These are phyloP conservation scores for Metaphire vulgaris DNA, from an alignment of 1,140 invertebrate genomes.

Conservation along the genomic window DNA sequence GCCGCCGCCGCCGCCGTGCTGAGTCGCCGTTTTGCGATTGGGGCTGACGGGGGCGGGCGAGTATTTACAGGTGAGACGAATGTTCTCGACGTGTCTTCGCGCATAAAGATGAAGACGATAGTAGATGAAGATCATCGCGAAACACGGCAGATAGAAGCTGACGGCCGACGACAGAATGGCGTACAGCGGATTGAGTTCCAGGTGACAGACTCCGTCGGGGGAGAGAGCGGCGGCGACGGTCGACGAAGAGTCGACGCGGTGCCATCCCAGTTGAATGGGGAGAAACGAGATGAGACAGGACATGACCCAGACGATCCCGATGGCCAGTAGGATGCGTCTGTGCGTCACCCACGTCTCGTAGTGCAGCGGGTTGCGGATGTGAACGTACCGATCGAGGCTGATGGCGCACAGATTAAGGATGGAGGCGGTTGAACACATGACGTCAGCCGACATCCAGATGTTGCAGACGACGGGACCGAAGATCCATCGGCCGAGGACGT, in stretches of 20 bases:
- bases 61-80: constrained; percentile 55
- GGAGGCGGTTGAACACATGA: constrained; percentile 97
- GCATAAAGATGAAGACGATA: constrained; percentile 80
- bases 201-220: constrained; percentile 39
- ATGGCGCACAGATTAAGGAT: constrained; percentile 97
- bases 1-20: no score
- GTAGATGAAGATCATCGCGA: constrained; percentile 82
- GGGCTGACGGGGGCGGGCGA: background rate
- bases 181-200: constrained; percentile 71
- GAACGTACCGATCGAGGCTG: constrained; percentile 92
- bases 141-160: constrained; percentile 90
- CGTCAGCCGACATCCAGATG: constrained; percentile 97
- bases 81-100: constrained; percentile 89
- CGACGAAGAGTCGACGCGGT: constrained; percentile 48
- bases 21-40: background rate
- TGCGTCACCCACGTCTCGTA: constrained; percentile 91
- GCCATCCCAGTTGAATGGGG: constrained; percentile 86
- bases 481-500: constrained; percentile 72
- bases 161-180: constrained; percentile 95
- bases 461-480: constrained; percentile 94
- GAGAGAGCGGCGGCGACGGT: background rate
- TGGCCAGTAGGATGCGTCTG: constrained; percentile 72
- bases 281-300: constrained; percentile 91
- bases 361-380: constrained; percentile 95
- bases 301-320: constrained; percentile 85